phyloP scores from a whole-genome alignment of 2,113 vertebrate species.

The Alligator sinensis region DNA sequence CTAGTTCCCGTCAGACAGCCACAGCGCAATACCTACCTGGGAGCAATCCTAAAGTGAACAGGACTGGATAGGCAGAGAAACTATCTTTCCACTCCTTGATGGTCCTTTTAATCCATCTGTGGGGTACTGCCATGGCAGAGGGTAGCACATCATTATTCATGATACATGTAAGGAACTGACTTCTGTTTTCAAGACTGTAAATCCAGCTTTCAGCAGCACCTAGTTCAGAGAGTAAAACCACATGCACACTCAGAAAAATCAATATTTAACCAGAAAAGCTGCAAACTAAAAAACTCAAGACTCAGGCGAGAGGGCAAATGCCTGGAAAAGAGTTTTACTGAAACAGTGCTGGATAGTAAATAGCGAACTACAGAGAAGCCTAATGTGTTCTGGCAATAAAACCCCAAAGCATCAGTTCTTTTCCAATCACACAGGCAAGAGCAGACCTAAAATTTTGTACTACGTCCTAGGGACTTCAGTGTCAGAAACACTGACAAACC shows the following conservation, averaged over 20 bases:
- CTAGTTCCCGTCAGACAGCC: no score
- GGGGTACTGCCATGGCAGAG: neutral
- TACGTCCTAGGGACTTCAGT: neutral
- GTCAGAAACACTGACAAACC: neutral
- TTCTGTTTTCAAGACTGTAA: neutral
- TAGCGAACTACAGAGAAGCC: neutral
- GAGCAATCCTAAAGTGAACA: no score
- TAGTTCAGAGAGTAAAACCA: neutral
- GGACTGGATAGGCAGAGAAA: no score
- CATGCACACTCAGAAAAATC: neutral
- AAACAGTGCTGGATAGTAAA: neutral
- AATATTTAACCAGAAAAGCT: neutral
- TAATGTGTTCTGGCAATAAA: no score
- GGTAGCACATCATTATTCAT: neutral
- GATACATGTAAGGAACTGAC: fast-evolving
- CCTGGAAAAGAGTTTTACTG: neutral
- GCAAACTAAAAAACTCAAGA: fast-evolving
- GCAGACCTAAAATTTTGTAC: neutral
- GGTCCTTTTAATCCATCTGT: neutral
- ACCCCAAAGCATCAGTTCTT: neutral
- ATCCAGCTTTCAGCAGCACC: fast-evolving
- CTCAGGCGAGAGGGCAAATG: neutral
- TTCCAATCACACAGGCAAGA: neutral
- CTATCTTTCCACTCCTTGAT: fast-evolving
- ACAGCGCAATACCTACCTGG: no score